Percentiles rank a stretch among this genome's conserved stretches.
phyloP scores from a whole-genome alignment of 2,113 vertebrate species.

The Blennius ocellaris region DNA sequence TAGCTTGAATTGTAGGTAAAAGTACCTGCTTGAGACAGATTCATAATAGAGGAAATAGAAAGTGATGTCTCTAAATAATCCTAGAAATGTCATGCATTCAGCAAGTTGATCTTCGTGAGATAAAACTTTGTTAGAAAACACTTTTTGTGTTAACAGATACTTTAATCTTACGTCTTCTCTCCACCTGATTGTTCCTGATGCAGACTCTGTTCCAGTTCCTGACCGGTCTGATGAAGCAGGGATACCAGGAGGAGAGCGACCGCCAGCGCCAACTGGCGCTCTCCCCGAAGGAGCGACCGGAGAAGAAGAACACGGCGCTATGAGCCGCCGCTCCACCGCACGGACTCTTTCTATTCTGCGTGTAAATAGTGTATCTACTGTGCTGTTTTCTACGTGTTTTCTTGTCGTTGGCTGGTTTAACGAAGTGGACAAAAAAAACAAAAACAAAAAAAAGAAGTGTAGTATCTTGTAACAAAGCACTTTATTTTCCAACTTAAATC shows the following conservation, averaged over 20 bases:
- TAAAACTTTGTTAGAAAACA: too few relatives aligned
- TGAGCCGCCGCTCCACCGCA: conserved; percentile 40
- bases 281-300: conserved; percentile 72
- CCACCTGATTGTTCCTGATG: conserved; percentile 2
- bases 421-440: not conserved
- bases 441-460: not conserved
- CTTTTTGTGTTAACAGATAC: too few relatives aligned
- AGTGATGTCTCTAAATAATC: too few relatives aligned
- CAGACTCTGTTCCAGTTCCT: conserved; percentile 83
- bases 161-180: not conserved
- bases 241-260: conserved; percentile 77
- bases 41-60: too few relatives aligned
- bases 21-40: too few relatives aligned
- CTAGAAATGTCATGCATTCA: too few relatives aligned
- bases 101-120: too few relatives aligned
- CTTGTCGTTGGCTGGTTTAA: conserved; percentile 10
- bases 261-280: conserved; percentile 38
- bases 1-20: too few relatives aligned
- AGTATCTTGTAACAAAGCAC: conserved; percentile 55
- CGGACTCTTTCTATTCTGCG: conserved; percentile 26
- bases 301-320: conserved; percentile 77
- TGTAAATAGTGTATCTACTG: conserved; percentile 69
- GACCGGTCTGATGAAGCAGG: conserved; percentile 79
- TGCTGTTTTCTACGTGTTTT: conserved; percentile 50
- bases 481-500: conserved; percentile 68